Evolutionary conservation across 2,113 vertebrate genomes (phyloP).

Genomic region (Columba janthina): DNA sequence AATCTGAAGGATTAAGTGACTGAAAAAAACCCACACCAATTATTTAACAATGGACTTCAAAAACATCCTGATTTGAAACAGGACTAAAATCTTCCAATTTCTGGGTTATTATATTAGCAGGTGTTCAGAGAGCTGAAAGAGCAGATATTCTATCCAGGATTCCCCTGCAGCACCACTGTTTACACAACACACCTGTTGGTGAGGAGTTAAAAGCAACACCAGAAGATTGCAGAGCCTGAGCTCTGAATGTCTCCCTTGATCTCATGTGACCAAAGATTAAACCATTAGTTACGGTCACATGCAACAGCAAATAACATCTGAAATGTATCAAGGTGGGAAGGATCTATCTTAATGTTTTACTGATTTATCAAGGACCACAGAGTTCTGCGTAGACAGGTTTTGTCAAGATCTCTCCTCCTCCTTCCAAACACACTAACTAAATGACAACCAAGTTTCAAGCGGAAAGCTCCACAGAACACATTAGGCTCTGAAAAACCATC

Average conservation of each 20-base stretch:
- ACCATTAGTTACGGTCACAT: neutral
- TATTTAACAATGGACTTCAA: neutral
- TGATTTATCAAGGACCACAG: neutral
- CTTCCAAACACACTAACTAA: neutral
- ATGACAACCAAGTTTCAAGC: neutral
- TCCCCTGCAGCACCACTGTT: neutral
- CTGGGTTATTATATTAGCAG: neutral
- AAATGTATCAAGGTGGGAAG: neutral
- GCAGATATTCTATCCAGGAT: neutral
- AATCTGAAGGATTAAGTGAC: neutral
- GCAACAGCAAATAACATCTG: neutral
- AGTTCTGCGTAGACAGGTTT: neutral
- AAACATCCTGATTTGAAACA: neutral
- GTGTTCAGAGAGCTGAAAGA: neutral
- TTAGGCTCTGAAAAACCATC: neutral
- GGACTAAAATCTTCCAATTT: neutral
- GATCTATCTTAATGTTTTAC: neutral
- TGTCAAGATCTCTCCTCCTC: neutral
- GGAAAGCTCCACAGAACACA: neutral
- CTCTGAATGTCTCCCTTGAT: neutral
- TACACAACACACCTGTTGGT: neutral
- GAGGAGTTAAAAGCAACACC: neutral
- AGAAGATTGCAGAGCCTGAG: neutral
- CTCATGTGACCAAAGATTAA: neutral
- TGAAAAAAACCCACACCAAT: neutral